Percentiles rank a stretch among this genome's conserved stretches.
These are phyloP conservation scores for Lepeophtheirus nordmannii DNA, from an alignment of 2,888 invertebrate genomes.

Conservation along the genomic window DNA sequence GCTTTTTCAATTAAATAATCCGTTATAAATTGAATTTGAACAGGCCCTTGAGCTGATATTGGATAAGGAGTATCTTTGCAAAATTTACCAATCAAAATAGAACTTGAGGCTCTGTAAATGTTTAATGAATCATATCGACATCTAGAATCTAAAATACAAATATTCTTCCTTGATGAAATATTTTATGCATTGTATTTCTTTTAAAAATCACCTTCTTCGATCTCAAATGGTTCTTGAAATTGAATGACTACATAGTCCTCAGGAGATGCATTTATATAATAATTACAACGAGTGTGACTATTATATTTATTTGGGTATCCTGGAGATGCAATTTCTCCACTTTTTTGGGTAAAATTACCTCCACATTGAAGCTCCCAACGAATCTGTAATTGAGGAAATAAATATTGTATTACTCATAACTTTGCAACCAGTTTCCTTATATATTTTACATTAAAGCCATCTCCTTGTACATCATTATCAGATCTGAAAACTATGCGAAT, in stretches of 20 bases:
- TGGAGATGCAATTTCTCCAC: conserved; percentile 4
- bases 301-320: conserved; percentile 14
- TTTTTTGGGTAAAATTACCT: neutral
- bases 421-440: neutral
- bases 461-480: conserved; percentile 13
- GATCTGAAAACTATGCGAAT: neutral
- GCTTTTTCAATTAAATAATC: neutral
- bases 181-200: neutral
- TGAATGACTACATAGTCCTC: conserved; percentile 2
- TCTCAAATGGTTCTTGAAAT: conserved; percentile 10
- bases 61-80: neutral
- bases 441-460: conserved; percentile 7
- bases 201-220: neutral
- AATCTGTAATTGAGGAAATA: neutral
- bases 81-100: neutral
- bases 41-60: neutral
- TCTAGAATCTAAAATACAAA: neutral
- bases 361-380: neutral
- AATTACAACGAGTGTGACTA: conserved; percentile 6
- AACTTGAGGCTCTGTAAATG: neutral
- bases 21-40: neutral
- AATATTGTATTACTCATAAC: neutral
- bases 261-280: conserved; percentile 6
- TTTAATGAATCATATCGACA: neutral
- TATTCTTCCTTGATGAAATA: neutral